Evolutionary conservation across 2,797 vertebrate species (phyloP), one percentile per base, ranked within the genome.

Genomic region (Anguilla obscura): DNA sequence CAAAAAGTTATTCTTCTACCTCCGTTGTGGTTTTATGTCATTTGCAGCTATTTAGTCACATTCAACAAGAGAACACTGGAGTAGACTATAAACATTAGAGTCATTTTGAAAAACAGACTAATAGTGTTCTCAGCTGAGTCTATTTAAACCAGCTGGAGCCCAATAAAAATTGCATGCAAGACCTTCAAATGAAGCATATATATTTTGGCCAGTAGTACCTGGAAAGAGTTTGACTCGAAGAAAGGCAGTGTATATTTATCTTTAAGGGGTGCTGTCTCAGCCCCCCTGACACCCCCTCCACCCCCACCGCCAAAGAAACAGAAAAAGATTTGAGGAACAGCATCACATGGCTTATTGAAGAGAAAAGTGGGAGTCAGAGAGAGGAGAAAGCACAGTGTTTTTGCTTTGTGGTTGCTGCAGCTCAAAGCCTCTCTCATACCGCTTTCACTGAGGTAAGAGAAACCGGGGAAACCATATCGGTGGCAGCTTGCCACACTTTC

Each of bases 281-380:
- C 12, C 50, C 30, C 30, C 30, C 30, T 9, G 60, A 6, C 18
- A 21, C 60, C 60, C 69, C 30, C 74, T 16, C 36, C 4, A 8
- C 16, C 36, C 16, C 36, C 36, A 18, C 33, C 36, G 3, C 12
- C 14, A 40, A 18, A 40, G 5, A 36, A 79, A 40, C 6, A 76
- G 50, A 50, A n/a, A 48, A 82, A 48, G 45, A 82, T 27, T 82
- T 82, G 40, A 82, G 79, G 79, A 45, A 82, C 45, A 82, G 45
- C 45, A n/a, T n/a, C 45, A 27, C 14, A 56, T 56, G 83, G 83
- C n/a, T 30, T 30, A 30, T 56, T 84, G 83, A 84, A 56, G 83
- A 54, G 50, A 7, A 82, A 50, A 82, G 14, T 27, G 48, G 16
- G 50, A 84, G 82, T 52, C 48, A 14, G 10, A n/a, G 52, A 56